Evolutionary conservation across 2,797 vertebrate genomes (phyloP), one percentile per base, ranked within the genome.

Genomic region (Ctenopoma kingsleyae): DNA sequence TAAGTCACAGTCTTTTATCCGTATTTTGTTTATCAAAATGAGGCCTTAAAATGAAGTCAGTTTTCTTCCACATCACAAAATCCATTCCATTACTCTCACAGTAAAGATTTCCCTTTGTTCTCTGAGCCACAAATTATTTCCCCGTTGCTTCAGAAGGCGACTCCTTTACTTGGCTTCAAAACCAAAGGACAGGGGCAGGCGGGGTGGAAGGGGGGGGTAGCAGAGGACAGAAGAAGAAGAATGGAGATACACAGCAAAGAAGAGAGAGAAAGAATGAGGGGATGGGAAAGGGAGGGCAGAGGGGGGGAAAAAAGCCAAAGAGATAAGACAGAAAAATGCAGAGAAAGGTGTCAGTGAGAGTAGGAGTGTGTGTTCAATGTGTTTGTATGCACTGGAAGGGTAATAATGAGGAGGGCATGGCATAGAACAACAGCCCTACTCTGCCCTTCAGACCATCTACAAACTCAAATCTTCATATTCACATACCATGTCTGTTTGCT

Each of bases 31-130:
- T 84, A 71, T 67, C 53, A 57, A 84, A 88, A 78, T 49, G 73
- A 70, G 51, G 73, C 57, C 46, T 49, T 12, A 77, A 85, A 86
- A 85, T 69, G 62, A 82, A 68, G 75, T 72, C 67, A 52, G 66
- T 80, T 82, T 80, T 78, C 71, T 77, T 78, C 75, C 83, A 72
- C 80, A 86, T 89, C 83, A 86, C 64, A 86, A 89, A 90, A 89
- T 76, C 87, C 82, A 81, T 87, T 87, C 83, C 81, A 87, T 90
- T 90, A 84, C 84, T 84, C 80, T 79, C 86, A 74, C 82, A 85
- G 80, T 79, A 80, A 84, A 87, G 83, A 90, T 74, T 78, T 86
- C 78, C 78, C 89, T 92, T 92, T 93, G 87, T 92, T 89, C 89
- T 87, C 70, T 0, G 44, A 78, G 78, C 73, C 83, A 86, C 88